Percentiles rank a stretch among this genome's conserved stretches.
phyloP scores from a whole-genome alignment of 1,140 invertebrate species.

The Aphis craccivora region DNA sequence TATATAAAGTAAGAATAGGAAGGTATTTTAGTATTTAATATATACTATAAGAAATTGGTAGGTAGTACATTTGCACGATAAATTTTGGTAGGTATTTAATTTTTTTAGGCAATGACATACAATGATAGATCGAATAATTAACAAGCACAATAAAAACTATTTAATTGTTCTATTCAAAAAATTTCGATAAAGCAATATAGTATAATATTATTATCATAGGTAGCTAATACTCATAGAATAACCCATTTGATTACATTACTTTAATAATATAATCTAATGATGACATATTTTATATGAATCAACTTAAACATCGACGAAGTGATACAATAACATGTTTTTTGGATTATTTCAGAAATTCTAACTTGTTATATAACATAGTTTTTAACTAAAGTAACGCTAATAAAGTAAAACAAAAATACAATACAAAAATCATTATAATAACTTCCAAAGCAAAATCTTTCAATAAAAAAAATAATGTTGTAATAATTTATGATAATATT shows the following conservation, averaged over 20 bases:
- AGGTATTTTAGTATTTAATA: too few relatives aligned
- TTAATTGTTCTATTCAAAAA: too few relatives aligned
- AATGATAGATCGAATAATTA: too few relatives aligned
- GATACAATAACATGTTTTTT: not conserved
- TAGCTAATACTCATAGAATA: too few relatives aligned
- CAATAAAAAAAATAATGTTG: not conserved
- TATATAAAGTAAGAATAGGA: too few relatives aligned
- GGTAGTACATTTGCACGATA: too few relatives aligned
- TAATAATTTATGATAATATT: not conserved
- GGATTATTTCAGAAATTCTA: not conserved
- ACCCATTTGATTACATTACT: not conserved
- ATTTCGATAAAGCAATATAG: too few relatives aligned
- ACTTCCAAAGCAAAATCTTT: not conserved
- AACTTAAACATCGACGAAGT: not conserved
- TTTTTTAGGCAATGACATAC: too few relatives aligned
- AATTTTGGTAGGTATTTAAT: too few relatives aligned
- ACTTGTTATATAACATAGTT: not conserved
- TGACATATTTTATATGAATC: not conserved
- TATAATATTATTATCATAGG: too few relatives aligned
- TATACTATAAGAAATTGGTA: too few relatives aligned
- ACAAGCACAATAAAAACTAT: too few relatives aligned
- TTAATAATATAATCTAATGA: not conserved
- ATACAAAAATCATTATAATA: not conserved
- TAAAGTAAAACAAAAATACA: not conserved
- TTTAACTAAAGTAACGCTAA: not conserved